phyloP scores from a whole-genome alignment of 2,888 invertebrate species.

The Drosophila setosimentum region DNA sequence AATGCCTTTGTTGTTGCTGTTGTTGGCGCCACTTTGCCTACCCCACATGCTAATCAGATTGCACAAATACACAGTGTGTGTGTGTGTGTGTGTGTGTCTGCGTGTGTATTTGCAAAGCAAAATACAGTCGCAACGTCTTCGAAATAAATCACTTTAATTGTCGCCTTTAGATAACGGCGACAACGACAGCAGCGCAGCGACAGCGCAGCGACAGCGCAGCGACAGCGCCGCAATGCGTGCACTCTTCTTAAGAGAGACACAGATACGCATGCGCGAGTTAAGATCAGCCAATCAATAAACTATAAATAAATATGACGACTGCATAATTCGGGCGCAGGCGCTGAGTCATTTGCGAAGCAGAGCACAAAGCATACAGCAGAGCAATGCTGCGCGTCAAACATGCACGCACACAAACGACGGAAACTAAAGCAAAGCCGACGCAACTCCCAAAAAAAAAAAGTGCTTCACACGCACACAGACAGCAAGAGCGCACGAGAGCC shows the following conservation, averaged over 20 bases:
- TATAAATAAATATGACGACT: constrained; percentile 46
- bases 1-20: neutral
- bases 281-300: constrained; percentile 46
- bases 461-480: constrained; percentile 20
- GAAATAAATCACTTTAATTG: constrained; percentile 73
- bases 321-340: constrained; percentile 21
- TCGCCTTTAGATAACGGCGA: constrained; percentile 57
- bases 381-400: constrained; percentile 1
- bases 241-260: constrained; percentile 57
- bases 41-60: constrained; percentile 50
- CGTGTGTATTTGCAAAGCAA: constrained; percentile 61
- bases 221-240: constrained; percentile 36
- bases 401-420: neutral
- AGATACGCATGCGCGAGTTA: constrained; percentile 11
- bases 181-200: constrained; percentile 9
- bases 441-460: neutral
- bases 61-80: constrained; percentile 31
- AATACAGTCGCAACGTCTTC: constrained; percentile 48
- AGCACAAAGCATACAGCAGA: neutral
- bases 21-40: constrained; percentile 15
- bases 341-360: constrained; percentile 26
- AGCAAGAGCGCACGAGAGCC: constrained; percentile 2
- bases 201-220: constrained; percentile 2
- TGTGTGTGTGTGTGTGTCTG: neutral
- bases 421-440: constrained; percentile 17